These are phyloP conservation scores for Heteropelma amictum DNA, from an alignment of 2,888 invertebrate genomes.

Conservation along the genomic window DNA sequence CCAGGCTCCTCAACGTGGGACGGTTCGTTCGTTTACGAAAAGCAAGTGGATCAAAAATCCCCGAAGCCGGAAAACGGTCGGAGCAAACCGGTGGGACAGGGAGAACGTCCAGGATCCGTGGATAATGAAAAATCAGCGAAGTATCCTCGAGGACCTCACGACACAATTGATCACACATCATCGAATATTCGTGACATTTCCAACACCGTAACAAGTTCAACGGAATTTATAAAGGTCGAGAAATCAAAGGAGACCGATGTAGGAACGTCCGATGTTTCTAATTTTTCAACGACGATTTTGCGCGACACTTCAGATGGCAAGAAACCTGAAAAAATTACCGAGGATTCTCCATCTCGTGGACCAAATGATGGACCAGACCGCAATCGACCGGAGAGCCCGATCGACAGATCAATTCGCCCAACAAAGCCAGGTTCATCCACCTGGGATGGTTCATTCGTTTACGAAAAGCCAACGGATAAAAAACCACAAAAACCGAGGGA, in stretches of 20 bases:
- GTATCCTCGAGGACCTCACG: constrained; percentile 35
- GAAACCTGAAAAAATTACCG: constrained; percentile 33
- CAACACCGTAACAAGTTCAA: constrained; percentile 41
- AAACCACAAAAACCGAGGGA: constrained; percentile 48
- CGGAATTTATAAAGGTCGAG: constrained; percentile 53
- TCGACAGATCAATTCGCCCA: constrained; percentile 63
- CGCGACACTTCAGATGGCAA: constrained; percentile 31
- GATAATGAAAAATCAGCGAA: constrained; percentile 33
- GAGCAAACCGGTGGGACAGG: constrained; percentile 36
- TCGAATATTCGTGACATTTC: constrained; percentile 39
- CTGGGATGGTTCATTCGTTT: constrained; percentile 71
- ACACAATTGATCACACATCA: constrained; percentile 39
- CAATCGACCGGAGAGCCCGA: constrained; percentile 48
- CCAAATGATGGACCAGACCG: neutral
- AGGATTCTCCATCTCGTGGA: constrained; percentile 7
- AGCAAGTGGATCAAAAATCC: constrained; percentile 55
- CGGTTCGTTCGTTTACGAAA: constrained; percentile 66
- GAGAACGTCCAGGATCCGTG: constrained; percentile 28
- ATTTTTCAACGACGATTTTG: constrained; percentile 44
- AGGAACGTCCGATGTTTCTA: constrained; percentile 54
- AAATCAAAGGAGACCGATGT: constrained; percentile 51
- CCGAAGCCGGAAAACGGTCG: constrained; percentile 44
- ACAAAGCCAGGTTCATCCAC: constrained; percentile 70
- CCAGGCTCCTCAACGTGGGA: constrained; percentile 70
- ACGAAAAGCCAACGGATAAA: constrained; percentile 62